Evolutionary conservation across 2,888 invertebrate genomes (phyloP).

Genomic region (Meganola albula): DNA sequence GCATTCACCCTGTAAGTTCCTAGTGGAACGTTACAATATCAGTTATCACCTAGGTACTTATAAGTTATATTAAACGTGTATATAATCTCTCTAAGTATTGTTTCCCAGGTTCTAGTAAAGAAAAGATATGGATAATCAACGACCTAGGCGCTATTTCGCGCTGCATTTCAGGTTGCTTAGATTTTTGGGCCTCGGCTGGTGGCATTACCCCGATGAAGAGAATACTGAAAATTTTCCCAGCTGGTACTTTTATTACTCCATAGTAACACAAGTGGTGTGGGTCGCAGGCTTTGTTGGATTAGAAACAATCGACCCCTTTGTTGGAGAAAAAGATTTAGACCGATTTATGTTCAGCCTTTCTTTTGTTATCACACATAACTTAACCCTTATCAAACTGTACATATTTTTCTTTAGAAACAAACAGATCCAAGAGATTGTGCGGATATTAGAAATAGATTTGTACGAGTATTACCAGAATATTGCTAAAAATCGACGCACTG

Average conservation of each 20-base stretch:
- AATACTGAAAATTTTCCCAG: slow-evolving; percentile 56
- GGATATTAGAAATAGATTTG: slow-evolving; percentile 52
- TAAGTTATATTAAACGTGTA: no score
- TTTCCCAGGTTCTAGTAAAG: no score
- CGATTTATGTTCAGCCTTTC: slow-evolving; percentile 70
- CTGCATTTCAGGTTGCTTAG: slow-evolving; percentile 56
- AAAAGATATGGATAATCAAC: slow-evolving; percentile 30
- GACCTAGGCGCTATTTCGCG: slow-evolving; percentile 53
- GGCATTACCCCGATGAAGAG: slow-evolving; percentile 64
- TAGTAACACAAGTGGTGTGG: slow-evolving; percentile 59
- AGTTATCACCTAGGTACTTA: no score
- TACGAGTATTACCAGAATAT: slow-evolving; percentile 59
- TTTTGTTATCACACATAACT: slow-evolving; percentile 67
- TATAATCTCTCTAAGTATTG: no score
- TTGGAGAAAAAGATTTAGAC: slow-evolving; percentile 64
- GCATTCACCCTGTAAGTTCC: no score
- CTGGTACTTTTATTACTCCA: slow-evolving; percentile 58
- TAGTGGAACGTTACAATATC: no score
- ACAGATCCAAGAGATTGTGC: slow-evolving; percentile 59
- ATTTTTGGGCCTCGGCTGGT: slow-evolving; percentile 65
- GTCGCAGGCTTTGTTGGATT: slow-evolving; percentile 66
- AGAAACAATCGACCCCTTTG: slow-evolving; percentile 67
- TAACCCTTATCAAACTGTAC: slow-evolving; percentile 62
- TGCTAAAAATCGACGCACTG: slow-evolving; percentile 41
- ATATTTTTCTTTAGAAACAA: slow-evolving; percentile 63